phyloP scores from a whole-genome alignment of 2,888 invertebrate genomes.

The Epistrophe grossulariae region DNA sequence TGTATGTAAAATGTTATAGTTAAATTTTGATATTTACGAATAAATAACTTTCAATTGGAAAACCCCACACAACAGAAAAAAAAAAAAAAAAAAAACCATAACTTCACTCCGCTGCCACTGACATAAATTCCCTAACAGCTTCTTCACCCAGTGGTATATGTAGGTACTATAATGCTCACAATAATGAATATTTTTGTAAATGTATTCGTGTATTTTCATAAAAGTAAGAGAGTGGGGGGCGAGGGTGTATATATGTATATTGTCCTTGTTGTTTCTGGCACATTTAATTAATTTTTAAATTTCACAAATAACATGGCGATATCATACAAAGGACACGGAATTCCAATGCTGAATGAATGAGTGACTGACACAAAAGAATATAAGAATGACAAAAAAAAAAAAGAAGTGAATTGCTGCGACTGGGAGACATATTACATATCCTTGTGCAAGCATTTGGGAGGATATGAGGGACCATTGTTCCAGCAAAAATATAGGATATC shows the following conservation, averaged over 20 bases:
- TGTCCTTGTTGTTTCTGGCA: constrained; percentile 67
- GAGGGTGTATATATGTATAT: neutral
- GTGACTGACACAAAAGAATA: constrained; percentile 23
- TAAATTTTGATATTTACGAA: constrained; percentile 12
- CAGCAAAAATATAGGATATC: constrained; percentile 1
- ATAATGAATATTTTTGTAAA: constrained; percentile 46
- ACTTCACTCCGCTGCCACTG: neutral
- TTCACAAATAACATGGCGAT: constrained; percentile 69
- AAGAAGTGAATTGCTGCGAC: constrained; percentile 10
- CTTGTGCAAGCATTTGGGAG: neutral
- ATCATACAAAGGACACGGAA: constrained; percentile 53
- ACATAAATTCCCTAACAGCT: constrained; percentile 9
- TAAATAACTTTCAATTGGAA: constrained; percentile 29
- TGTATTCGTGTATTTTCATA: neutral
- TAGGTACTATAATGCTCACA: constrained; percentile 40
- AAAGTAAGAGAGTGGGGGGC: neutral
- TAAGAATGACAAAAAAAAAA: constrained; percentile 1
- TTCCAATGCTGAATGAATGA: constrained; percentile 44
- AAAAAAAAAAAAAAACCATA: neutral
- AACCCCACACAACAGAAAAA: neutral
- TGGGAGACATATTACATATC: neutral
- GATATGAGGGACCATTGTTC: constrained; percentile 62
- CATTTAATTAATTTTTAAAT: constrained; percentile 73
- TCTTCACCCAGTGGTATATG: neutral
- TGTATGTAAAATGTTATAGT: neutral